Evolutionary conservation across 2,113 vertebrate genomes (phyloP).

Genomic region (Daboia siamensis): DNA sequence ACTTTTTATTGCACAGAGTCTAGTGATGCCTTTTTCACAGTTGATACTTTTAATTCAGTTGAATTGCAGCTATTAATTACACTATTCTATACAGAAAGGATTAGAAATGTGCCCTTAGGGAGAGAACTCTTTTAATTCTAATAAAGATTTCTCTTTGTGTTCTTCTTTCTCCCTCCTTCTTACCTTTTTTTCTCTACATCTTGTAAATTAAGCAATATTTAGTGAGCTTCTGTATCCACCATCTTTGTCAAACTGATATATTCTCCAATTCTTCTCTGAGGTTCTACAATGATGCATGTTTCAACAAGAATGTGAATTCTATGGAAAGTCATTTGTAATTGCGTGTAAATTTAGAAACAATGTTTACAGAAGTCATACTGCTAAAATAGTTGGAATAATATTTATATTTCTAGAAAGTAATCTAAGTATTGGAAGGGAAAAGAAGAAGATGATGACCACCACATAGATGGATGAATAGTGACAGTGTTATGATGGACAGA

Average conservation of each 20-base stretch:
- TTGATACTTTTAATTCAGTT: constrained; percentile 22
- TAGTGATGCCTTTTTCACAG: constrained; percentile 9
- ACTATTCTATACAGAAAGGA: background rate
- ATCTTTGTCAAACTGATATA: background rate
- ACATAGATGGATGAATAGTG: background rate
- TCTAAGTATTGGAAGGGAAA: background rate
- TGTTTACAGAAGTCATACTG: background rate
- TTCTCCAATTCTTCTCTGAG: background rate
- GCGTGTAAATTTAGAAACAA: background rate
- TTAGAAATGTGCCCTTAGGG: constrained; percentile 20
- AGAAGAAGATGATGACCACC: background rate
- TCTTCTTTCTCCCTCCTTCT: background rate
- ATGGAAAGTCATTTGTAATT: background rate
- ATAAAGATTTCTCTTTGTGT: constrained; percentile 7
- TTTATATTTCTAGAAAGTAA: background rate
- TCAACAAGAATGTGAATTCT: background rate
- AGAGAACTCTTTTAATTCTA: constrained; percentile 12
- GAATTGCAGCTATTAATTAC: constrained; percentile 17
- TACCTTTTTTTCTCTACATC: background rate
- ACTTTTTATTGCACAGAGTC: background rate
- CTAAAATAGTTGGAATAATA: background rate
- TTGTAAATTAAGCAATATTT: background rate
- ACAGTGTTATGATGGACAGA: background rate
- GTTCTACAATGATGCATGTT: background rate
- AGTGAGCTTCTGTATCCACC: background rate